These are phyloP conservation scores for Apeira syringaria DNA, from an alignment of 2,888 invertebrate genomes.

Conservation along the genomic window DNA sequence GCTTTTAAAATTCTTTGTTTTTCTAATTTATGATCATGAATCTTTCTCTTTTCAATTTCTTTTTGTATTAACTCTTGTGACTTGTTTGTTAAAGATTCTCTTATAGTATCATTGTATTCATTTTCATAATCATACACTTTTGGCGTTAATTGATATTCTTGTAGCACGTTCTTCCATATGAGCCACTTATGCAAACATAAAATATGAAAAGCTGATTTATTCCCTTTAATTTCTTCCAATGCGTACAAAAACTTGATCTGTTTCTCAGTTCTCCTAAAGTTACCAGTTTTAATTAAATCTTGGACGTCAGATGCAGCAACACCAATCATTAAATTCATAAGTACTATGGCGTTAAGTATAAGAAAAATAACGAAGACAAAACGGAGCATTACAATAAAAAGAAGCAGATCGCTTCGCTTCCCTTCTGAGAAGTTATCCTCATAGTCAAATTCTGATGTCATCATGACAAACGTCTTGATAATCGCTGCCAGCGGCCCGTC, in stretches of 20 bases:
- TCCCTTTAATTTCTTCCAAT: conserved; percentile 3
- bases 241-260: conserved; percentile 9
- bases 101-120: neutral
- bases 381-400: conserved; percentile 1
- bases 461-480: conserved; percentile 82
- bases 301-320: conserved; percentile 83
- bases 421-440: conserved; percentile 3
- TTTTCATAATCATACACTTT: neutral
- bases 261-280: conserved; percentile 71
- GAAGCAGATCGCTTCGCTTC: neutral
- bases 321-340: conserved; percentile 84
- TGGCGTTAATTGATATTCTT: neutral
- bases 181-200: conserved; percentile 3
- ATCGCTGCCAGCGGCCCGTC: conserved; percentile 74
- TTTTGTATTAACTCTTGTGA: neutral
- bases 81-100: neutral
- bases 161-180: conserved; percentile 1
- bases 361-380: conserved; percentile 6
- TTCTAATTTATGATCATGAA: neutral
- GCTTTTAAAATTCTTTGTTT: neutral
- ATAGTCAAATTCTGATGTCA: conserved; percentile 83
- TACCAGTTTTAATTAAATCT: conserved; percentile 77
- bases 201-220: conserved; percentile 1
- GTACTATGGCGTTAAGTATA: conserved; percentile 14
- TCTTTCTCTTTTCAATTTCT: neutral